These are phyloP conservation scores for Anorthoa munda DNA, from an alignment of 2,888 invertebrate species.

Conservation along the genomic window DNA sequence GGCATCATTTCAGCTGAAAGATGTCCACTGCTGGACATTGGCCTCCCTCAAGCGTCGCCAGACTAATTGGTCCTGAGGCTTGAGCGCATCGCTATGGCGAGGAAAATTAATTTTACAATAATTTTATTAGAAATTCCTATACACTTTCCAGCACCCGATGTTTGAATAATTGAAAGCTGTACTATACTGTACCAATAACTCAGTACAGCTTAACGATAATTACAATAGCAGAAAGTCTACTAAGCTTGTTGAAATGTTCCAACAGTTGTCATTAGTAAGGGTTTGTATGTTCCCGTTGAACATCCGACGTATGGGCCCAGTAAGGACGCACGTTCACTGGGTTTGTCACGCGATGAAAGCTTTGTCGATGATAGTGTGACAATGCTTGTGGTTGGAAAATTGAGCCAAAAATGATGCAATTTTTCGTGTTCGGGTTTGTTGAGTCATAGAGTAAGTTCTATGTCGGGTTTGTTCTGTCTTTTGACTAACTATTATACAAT, in stretches of 20 bases:
- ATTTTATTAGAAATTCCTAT: not conserved
- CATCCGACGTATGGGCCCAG: not conserved
- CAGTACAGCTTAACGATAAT: constrained; percentile 35
- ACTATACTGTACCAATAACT: constrained; percentile 8
- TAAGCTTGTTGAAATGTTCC: constrained; percentile 24
- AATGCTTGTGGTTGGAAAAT: not conserved
- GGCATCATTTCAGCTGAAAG: too few species aligned
- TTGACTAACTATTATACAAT: constrained; percentile 1
- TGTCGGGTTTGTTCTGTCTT: not conserved
- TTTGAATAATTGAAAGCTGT: constrained; percentile 24
- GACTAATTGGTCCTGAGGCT: too few species aligned
- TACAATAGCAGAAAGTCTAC: constrained; percentile 50
- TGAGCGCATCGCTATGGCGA: too few species aligned
- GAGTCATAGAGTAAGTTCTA: not conserved
- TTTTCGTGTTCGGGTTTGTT: not conserved
- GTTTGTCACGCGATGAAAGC: not conserved
- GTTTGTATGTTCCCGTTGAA: constrained; percentile 7
- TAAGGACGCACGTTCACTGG: constrained; percentile 8
- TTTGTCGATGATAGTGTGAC: not conserved
- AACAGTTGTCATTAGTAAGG: constrained; percentile 18
- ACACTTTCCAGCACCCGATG: constrained; percentile 16
- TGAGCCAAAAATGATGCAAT: not conserved
- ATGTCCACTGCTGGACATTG: too few species aligned
- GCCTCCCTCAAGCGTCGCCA: too few species aligned
- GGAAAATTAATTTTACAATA: not conserved